A percentile compares a stretch with the other conserved stretches of the same genome.
Evolutionary conservation across 2,797 vertebrate species (phyloP).

Genomic region (Fistularia commersonii): DNA sequence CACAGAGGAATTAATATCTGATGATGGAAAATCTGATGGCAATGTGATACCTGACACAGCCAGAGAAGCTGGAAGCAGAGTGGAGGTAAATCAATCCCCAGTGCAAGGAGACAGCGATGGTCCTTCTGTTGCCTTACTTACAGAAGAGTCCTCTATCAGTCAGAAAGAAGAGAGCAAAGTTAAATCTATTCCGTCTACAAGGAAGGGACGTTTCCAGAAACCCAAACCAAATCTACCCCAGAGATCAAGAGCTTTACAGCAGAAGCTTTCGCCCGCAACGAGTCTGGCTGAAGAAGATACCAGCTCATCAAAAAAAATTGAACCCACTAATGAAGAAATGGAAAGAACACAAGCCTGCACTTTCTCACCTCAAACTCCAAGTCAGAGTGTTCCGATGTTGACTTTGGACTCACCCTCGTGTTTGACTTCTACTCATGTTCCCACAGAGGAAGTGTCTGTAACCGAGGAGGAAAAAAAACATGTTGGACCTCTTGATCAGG

Average conservation of each 20-base stretch:
- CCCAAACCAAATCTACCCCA: constrained; percentile 25
- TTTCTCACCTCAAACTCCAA: too few relatives aligned
- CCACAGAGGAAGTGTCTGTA: too few relatives aligned
- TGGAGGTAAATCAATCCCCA: neutral
- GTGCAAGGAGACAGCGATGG: neutral
- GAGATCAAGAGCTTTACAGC: constrained; percentile 10
- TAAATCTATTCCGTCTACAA: neutral
- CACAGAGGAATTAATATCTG: neutral
- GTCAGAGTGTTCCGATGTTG: too few relatives aligned
- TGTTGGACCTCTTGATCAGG: too few relatives aligned
- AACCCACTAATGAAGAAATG: constrained; percentile 5
- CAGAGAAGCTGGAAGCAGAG: neutral
- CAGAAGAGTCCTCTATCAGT: constrained; percentile 6
- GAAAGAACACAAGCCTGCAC: constrained; percentile 7
- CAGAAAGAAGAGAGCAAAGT: constrained; percentile 9
- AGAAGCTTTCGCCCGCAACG: constrained; percentile 4
- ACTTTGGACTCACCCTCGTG: too few relatives aligned
- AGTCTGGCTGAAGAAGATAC: constrained; percentile 4
- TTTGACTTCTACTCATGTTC: too few relatives aligned
- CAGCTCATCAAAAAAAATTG: neutral
- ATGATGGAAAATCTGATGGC: neutral
- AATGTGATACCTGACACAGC: neutral
- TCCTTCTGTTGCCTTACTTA: neutral
- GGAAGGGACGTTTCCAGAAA: constrained; percentile 14
- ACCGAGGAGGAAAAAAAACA: too few relatives aligned